These are phyloP conservation scores for Drosophila novamexicana DNA, from an alignment of 1,140 invertebrate species.

Conservation along the genomic window DNA sequence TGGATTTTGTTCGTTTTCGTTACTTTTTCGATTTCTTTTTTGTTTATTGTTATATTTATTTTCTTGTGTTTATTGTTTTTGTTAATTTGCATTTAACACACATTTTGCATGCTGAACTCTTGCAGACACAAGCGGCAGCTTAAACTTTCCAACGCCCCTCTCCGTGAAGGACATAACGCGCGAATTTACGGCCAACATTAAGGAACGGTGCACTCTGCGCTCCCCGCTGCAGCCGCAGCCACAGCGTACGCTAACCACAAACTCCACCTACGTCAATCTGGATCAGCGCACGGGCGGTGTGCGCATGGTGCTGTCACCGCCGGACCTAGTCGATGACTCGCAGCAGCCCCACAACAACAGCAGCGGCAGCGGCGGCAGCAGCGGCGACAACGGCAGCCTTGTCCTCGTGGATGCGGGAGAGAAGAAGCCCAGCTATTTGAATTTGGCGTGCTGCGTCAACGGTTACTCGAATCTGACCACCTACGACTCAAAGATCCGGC, in stretches of 20 bases:
- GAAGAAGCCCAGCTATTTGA: conserved; percentile 92
- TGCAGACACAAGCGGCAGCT: conserved; percentile 85
- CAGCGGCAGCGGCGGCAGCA: background rate
- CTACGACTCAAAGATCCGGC: conserved; percentile 91
- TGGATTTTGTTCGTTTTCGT: conserved; percentile 18
- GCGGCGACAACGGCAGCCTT: conserved; percentile 4
- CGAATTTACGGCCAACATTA: conserved; percentile 86
- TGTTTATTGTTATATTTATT: conserved; percentile 20
- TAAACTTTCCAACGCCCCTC: conserved; percentile 86
- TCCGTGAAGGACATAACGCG: conserved; percentile 86
- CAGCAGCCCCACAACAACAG: background rate
- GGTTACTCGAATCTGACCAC: conserved; percentile 94
- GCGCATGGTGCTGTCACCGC: conserved; percentile 71
- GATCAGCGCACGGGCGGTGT: conserved; percentile 54
- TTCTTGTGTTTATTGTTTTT: conserved; percentile 6
- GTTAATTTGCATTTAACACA: conserved; percentile 18
- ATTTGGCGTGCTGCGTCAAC: conserved; percentile 94
- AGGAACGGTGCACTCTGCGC: conserved; percentile 81
- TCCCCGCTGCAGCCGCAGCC: conserved; percentile 51
- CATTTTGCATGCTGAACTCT: conserved; percentile 13
- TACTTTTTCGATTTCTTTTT: conserved; percentile 39
- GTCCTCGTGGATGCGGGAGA: conserved; percentile 29
- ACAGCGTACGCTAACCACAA: conserved; percentile 29
- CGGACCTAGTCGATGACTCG: conserved; percentile 28
- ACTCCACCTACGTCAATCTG: conserved; percentile 38